A percentile compares a stretch with the other conserved stretches of the same genome.
These are phyloP conservation scores for Nyctalus aviator DNA, from an alignment of 2,797 vertebrate species.

Conservation along the genomic window DNA sequence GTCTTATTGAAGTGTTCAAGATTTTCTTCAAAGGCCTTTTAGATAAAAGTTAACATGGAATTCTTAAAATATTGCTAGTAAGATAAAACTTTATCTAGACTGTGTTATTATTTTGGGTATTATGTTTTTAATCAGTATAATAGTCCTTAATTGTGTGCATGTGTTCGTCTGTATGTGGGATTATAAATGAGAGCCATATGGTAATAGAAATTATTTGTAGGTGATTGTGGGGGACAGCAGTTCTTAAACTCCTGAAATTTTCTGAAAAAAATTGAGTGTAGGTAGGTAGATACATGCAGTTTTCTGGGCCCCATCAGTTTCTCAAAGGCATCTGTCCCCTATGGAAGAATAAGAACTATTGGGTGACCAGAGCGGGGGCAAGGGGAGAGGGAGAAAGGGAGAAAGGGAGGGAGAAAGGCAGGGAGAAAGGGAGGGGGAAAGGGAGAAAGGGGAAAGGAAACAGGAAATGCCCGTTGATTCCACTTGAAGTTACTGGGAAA, in stretches of 20 bases:
- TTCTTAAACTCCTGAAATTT: conserved; percentile 53
- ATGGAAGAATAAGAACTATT: conserved; percentile 15
- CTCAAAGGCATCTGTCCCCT: conserved; percentile 7
- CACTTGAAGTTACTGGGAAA: conserved; percentile 18
- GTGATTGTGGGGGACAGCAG: neutral
- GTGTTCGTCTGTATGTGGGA: neutral
- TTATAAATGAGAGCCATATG: conserved; percentile 27
- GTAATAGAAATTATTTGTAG: conserved; percentile 40
- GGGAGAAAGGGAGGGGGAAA: neutral
- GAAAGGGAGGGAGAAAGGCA: neutral
- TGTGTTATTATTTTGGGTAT: conserved; percentile 51
- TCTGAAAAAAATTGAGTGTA: conserved; percentile 7
- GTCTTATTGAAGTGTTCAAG: neutral
- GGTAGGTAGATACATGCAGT: neutral
- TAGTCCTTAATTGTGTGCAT: conserved; percentile 17
- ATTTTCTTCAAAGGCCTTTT: conserved; percentile 41
- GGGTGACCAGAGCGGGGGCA: neutral
- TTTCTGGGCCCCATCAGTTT: conserved; percentile 39
- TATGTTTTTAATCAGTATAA: conserved; percentile 26
- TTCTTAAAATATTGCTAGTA: conserved; percentile 58
- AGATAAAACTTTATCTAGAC: conserved; percentile 28
- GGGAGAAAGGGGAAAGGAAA: neutral
- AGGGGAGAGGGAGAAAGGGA: neutral
- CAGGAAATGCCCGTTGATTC: conserved; percentile 46
- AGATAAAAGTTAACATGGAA: neutral